Evolutionary conservation across 2,797 vertebrate genomes (phyloP).

Genomic region (Propithecus perrieri): DNA sequence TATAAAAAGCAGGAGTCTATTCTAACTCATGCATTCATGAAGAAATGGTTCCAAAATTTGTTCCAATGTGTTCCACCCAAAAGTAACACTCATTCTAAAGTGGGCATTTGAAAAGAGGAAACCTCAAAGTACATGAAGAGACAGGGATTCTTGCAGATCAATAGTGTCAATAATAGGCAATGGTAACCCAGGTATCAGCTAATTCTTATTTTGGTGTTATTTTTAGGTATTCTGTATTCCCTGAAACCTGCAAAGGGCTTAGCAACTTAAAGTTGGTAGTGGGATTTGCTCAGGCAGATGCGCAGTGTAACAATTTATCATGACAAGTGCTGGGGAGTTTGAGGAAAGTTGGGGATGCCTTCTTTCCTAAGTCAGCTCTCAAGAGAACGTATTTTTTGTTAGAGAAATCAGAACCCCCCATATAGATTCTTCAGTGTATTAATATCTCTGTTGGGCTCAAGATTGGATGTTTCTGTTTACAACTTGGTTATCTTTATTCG

Average conservation of each 20-base stretch:
- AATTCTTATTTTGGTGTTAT: not conserved
- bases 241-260: constrained; percentile 7
- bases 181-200: not conserved
- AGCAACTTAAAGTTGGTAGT: constrained; percentile 1
- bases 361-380: constrained; percentile 30
- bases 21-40: not conserved
- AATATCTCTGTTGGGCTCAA: constrained; percentile 41
- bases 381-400: constrained; percentile 18
- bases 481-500: constrained; percentile 58
- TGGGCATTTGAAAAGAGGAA: not conserved
- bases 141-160: not conserved
- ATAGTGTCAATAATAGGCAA: not conserved
- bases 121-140: not conserved
- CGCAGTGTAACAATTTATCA: constrained; percentile 31
- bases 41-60: not conserved
- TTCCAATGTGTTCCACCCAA: not conserved
- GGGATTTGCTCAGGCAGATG: not conserved
- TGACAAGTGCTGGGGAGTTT: constrained; percentile 22
- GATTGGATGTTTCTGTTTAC: constrained; percentile 58
- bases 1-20: not conserved
- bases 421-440: constrained; percentile 49
- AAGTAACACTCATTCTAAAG: not conserved
- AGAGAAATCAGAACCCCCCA: constrained; percentile 58
- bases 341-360: not conserved
- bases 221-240: not conserved